Conservation (phyloP, 2,888 invertebrate genomes). For the Mesorhabditis spiculigera region DNA sequence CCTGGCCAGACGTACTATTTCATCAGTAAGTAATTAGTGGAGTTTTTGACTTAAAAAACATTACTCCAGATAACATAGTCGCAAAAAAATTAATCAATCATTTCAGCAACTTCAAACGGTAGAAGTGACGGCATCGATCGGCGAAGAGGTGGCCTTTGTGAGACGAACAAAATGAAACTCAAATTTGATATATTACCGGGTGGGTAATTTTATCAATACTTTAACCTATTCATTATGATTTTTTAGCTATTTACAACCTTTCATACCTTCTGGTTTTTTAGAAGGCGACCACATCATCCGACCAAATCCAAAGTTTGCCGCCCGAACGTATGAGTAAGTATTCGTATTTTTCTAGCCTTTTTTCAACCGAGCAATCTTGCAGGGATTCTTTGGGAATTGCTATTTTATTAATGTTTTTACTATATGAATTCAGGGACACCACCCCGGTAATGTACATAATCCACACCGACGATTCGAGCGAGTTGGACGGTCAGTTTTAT, state of each 20-base stretch:
- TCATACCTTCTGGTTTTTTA: not conserved
- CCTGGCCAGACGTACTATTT: slow-evolving; percentile 54
- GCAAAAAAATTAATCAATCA: not conserved
- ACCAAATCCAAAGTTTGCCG: slow-evolving; percentile 38
- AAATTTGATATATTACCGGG: slow-evolving; percentile 50
- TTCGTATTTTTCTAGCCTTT: not conserved
- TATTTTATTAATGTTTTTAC: not conserved
- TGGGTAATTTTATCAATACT: slow-evolving; percentile 6
- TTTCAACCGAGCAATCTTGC: not conserved
- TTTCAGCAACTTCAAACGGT: slow-evolving; percentile 55
- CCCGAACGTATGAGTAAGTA: slow-evolving; percentile 28
- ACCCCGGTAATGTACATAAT: slow-evolving; percentile 49
- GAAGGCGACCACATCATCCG: not conserved
- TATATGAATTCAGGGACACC: slow-evolving; percentile 13
- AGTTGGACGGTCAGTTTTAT: not conserved
- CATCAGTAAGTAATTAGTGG: slow-evolving; percentile 45
- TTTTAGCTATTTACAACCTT: not conserved
- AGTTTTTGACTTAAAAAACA: not conserved
- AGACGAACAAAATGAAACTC: slow-evolving; percentile 50
- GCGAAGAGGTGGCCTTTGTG: slow-evolving; percentile 50
- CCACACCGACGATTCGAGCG: slow-evolving; percentile 24
- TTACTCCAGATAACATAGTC: not conserved
- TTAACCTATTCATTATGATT: not conserved
- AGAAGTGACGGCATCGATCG: slow-evolving; percentile 46
- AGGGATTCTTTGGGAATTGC: not conserved